phyloP scores from a whole-genome alignment of 1,140 invertebrate species.

The Mesaphorura yosii region DNA sequence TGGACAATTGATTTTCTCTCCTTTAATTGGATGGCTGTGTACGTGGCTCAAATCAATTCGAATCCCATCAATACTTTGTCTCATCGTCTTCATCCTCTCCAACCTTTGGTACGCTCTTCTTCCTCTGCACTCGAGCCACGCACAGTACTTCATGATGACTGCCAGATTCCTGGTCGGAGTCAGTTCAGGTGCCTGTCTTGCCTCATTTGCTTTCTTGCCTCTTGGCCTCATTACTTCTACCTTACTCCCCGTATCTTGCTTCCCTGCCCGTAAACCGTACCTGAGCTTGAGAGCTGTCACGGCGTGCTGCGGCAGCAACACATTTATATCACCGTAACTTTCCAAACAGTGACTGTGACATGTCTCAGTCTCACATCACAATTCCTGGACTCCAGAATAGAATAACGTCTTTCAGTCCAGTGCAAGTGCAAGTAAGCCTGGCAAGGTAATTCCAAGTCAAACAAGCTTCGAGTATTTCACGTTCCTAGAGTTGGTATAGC shows the following conservation, averaged over 20 bases:
- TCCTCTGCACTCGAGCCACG: constrained; percentile 37
- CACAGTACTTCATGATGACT: constrained; percentile 57
- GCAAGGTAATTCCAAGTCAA: too few relatives aligned
- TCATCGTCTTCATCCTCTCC: constrained; percentile 60
- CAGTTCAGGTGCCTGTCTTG: constrained; percentile 55
- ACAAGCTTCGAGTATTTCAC: too few relatives aligned
- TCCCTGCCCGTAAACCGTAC: too few relatives aligned
- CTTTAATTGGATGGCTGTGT: constrained; percentile 71
- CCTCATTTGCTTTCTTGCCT: not conserved
- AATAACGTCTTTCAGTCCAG: too few relatives aligned
- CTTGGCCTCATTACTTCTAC: not conserved
- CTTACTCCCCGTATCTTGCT: not conserved
- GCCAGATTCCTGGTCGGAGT: constrained; percentile 71
- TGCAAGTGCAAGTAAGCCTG: too few relatives aligned
- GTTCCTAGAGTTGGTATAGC: too few relatives aligned
- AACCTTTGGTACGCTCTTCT: constrained; percentile 66
- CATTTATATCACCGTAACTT: too few relatives aligned
- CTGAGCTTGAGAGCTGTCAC: too few relatives aligned
- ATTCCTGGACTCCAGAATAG: too few relatives aligned
- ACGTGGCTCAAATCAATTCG: constrained; percentile 59
- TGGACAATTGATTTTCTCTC: constrained; percentile 77
- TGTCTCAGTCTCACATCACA: too few relatives aligned
- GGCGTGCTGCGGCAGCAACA: too few relatives aligned
- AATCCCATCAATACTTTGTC: constrained; percentile 55
- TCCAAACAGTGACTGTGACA: too few relatives aligned